Percentiles rank a stretch among this genome's conserved stretches.
Conservation (phyloP, 2,888 invertebrate species). For the Nematopogon swammerdamellus region DNA sequence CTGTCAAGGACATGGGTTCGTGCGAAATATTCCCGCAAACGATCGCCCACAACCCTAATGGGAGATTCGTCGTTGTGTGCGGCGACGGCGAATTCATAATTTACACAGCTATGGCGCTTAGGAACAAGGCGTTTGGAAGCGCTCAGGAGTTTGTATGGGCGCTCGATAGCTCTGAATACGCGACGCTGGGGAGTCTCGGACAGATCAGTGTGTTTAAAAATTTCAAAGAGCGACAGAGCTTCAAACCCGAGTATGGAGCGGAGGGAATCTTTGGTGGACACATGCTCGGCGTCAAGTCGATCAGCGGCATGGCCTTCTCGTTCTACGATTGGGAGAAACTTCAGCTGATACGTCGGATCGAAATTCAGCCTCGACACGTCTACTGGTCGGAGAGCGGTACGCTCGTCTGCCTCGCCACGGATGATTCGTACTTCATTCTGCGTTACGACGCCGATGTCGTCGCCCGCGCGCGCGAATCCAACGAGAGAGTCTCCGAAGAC, state of each 20-base stretch:
- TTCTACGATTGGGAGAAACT: conserved; percentile 98
- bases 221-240: conserved; percentile 94
- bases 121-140: conserved; percentile 98
- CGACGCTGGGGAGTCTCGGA: conserved; percentile 84
- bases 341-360: conserved; percentile 90
- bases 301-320: conserved; percentile 90
- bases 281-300: conserved; percentile 87
- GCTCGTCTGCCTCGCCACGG: conserved; percentile 90
- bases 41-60: conserved; percentile 97
- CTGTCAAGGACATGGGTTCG: conserved; percentile 98
- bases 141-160: conserved; percentile 99
- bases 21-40: conserved; percentile 99
- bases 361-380: conserved; percentile 89
- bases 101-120: conserved; percentile 97
- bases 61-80: conserved; percentile 89
- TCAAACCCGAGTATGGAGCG: conserved; percentile 95
- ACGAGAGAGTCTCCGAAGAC: conserved; percentile 80
- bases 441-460: conserved; percentile 84
- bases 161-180: conserved; percentile 90
- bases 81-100: conserved; percentile 99
- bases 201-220: conserved; percentile 95
- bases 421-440: conserved; percentile 93
- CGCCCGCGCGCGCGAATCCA: conserved; percentile 70
- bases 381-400: conserved; percentile 97
- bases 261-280: conserved; percentile 93